Conservation (phyloP, 2,888 invertebrate species). For the Hirtodrosophila alboralis region DNA sequence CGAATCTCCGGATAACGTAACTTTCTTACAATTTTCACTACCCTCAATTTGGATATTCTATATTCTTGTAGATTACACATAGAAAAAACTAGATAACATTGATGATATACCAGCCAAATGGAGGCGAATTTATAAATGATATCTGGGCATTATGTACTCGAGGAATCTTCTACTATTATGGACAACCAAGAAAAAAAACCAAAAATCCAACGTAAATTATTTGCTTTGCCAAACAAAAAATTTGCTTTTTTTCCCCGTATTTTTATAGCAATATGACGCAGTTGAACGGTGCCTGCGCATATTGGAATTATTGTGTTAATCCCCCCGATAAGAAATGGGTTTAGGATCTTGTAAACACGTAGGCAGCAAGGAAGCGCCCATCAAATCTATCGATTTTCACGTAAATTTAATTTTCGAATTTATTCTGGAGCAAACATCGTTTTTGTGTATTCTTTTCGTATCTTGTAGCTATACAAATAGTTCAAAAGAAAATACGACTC, state of each 20-base stretch:
- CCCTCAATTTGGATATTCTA: slow-evolving; percentile 47
- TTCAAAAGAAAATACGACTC: no score
- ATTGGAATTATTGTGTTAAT: slow-evolving; percentile 34
- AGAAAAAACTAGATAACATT: slow-evolving; percentile 9
- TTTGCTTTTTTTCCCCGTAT: slow-evolving; percentile 34
- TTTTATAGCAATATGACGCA: slow-evolving; percentile 74
- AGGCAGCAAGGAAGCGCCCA: slow-evolving; percentile 31
- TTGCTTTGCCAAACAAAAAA: slow-evolving; percentile 34
- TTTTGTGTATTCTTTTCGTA: slow-evolving; percentile 41
- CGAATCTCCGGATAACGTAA: slow-evolving; percentile 39
- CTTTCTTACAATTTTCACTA: slow-evolving; percentile 20
- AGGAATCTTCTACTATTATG: slow-evolving; percentile 20
- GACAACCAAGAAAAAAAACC: slow-evolving; percentile 2
- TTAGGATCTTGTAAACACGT: neutral
- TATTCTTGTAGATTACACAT: slow-evolving; percentile 39
- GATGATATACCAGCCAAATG: slow-evolving; percentile 29
- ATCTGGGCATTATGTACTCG: slow-evolving; percentile 28
- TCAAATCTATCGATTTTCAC: slow-evolving; percentile 17
- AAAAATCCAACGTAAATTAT: slow-evolving; percentile 42
- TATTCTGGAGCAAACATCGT: slow-evolving; percentile 37
- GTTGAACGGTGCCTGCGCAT: slow-evolving; percentile 75
- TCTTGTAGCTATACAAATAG: slow-evolving; percentile 64
- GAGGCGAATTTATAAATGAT: slow-evolving; percentile 20
- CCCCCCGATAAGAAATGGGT: slow-evolving; percentile 8
- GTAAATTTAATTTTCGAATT: slow-evolving; percentile 47